Percentiles rank a stretch among this genome's conserved stretches.
Conservation (phyloP, 2,113 vertebrate genomes). For the Delphinapterus leucas region DNA sequence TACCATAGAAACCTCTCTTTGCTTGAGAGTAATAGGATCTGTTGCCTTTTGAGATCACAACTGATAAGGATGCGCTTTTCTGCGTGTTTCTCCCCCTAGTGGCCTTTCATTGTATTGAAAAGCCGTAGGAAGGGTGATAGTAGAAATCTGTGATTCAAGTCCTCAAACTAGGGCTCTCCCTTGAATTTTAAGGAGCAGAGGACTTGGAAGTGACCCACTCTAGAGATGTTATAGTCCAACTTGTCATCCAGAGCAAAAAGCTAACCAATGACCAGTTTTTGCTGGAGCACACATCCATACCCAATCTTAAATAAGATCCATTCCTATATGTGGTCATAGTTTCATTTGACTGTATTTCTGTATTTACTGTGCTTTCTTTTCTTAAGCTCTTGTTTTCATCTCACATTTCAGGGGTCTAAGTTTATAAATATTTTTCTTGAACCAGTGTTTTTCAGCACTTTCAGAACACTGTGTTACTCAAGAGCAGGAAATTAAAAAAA, state of each 20-base stretch:
- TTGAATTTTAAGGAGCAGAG: neutral
- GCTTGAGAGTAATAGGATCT: neutral
- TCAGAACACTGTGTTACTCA: constrained; percentile 30
- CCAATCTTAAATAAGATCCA: neutral
- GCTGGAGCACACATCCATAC: neutral
- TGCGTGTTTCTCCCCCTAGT: constrained; percentile 16
- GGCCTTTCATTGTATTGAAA: constrained; percentile 15
- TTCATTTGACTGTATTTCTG: constrained; percentile 18
- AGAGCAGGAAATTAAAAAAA: neutral
- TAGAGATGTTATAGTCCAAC: neutral
- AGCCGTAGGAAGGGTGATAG: neutral
- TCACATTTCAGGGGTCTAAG: neutral
- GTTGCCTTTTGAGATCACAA: neutral
- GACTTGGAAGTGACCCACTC: neutral
- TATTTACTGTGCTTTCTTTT: constrained; percentile 1
- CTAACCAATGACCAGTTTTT: neutral
- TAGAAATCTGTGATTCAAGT: neutral
- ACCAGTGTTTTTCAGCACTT: constrained; percentile 8
- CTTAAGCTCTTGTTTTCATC: constrained; percentile 12
- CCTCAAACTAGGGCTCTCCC: neutral
- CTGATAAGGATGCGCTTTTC: neutral
- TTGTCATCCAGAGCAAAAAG: neutral
- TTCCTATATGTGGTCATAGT: neutral
- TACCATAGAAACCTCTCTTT: neutral
- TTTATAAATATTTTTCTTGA: constrained; percentile 55